Conservation (phyloP, 2,113 vertebrate species). For the Epinephelus fuscoguttatus region DNA sequence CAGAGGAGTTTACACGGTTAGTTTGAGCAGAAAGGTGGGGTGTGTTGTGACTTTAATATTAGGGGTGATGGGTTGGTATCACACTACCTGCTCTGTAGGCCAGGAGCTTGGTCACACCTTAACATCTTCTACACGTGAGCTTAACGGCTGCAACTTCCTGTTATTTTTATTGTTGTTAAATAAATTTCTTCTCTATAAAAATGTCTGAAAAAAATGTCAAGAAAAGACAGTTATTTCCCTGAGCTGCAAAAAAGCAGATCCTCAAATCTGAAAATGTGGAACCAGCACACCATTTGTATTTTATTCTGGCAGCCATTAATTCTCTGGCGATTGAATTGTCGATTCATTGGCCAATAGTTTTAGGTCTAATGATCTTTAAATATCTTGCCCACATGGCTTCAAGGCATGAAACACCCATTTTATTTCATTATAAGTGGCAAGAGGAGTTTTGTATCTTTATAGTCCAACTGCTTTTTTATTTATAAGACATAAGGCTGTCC, state of each 20-base stretch:
- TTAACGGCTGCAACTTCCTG: not conserved
- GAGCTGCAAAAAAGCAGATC: not conserved
- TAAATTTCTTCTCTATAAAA: not conserved
- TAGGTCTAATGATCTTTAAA: conserved; percentile 23
- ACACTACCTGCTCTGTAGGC: not conserved
- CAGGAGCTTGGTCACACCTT: not conserved
- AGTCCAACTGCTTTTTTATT: not conserved
- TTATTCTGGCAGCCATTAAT: not conserved
- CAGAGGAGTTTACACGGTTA: not conserved
- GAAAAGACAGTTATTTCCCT: not conserved
- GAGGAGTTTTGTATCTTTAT: not conserved
- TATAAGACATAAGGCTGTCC: not conserved
- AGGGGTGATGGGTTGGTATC: not conserved
- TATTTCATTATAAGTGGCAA: not conserved
- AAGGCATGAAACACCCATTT: not conserved
- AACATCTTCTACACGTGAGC: not conserved
- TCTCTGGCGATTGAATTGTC: not conserved
- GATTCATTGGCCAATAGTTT: conserved; percentile 1
- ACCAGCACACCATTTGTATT: not conserved
- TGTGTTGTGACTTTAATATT: not conserved
- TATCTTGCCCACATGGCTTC: not conserved
- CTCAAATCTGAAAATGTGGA: not conserved
- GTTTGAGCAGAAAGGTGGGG: not conserved
- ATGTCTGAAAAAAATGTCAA: not conserved
- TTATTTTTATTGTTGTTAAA: not conserved